phyloP scores from a whole-genome alignment of 1,140 invertebrate species.

The Scaptomyza montana region DNA sequence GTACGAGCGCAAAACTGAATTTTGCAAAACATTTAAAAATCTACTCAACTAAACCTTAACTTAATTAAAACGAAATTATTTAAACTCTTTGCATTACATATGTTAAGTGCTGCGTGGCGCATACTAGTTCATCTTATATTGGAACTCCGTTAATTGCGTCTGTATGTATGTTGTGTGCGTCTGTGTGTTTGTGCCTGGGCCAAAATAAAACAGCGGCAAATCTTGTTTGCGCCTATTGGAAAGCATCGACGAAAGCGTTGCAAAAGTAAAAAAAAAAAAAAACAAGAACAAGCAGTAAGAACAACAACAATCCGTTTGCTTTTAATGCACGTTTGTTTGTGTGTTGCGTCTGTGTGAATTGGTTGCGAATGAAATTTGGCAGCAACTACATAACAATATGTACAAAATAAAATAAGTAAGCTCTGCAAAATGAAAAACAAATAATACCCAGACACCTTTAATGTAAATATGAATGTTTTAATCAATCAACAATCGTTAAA shows the following conservation, averaged over 20 bases:
- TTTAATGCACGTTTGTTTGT: conserved; percentile 10
- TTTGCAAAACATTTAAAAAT: conserved; percentile 6
- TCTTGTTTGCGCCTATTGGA: conserved; percentile 4
- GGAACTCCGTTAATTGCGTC: background rate
- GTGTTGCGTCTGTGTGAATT: conserved; percentile 18
- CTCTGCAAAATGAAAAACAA: conserved; percentile 34
- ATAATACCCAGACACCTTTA: background rate
- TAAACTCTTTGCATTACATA: background rate
- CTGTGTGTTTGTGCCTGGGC: conserved; percentile 12
- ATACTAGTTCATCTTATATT: background rate
- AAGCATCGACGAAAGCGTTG: conserved; percentile 33
- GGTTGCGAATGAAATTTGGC: conserved; percentile 37
- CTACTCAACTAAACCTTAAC: background rate
- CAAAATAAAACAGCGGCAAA: conserved; percentile 52
- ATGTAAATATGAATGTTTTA: background rate
- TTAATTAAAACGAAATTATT: background rate
- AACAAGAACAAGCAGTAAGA: conserved; percentile 26
- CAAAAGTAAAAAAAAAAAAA: conserved; percentile 29
- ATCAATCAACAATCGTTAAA: background rate
- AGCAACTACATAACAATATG: conserved; percentile 39
- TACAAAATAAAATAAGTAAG: conserved; percentile 31
- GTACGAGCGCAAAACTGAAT: conserved; percentile 24
- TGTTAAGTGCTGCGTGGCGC: background rate
- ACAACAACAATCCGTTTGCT: conserved; percentile 22
- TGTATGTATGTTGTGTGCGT: conserved; percentile 19